Percentiles rank a stretch among this genome's conserved stretches.
Conservation (phyloP, 2,113 vertebrate genomes). For the Myocastor coypus region DNA sequence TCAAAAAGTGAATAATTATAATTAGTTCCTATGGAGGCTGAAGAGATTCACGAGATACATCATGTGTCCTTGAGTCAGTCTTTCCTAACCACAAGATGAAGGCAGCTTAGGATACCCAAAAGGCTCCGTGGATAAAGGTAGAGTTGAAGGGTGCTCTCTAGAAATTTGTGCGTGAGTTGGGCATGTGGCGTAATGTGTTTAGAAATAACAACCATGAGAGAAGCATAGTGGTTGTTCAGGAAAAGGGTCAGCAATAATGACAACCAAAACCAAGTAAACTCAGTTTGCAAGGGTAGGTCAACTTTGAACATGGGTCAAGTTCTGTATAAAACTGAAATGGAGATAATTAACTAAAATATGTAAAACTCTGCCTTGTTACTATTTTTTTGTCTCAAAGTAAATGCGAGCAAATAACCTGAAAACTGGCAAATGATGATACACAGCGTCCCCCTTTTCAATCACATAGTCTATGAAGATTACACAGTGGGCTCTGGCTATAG, state of each 20-base stretch:
- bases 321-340: background rate
- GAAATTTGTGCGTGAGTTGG: background rate
- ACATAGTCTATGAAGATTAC: constrained; percentile 20
- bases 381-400: constrained; percentile 58
- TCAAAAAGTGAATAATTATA: background rate
- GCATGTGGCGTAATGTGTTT: background rate
- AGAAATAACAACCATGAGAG: background rate
- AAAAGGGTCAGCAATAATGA: background rate
- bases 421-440: constrained; percentile 32
- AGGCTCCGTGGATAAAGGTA: background rate
- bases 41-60: background rate
- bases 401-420: constrained; percentile 54
- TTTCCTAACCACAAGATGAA: rapidly evolving
- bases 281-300: background rate
- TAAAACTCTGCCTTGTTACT: constrained; percentile 32
- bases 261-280: background rate
- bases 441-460: constrained; percentile 39
- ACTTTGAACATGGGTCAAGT: constrained; percentile 6
- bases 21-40: background rate
- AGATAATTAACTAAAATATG: constrained; percentile 26
- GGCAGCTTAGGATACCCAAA: too few relatives aligned
- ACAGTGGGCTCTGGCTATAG: background rate
- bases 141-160: background rate
- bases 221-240: background rate
- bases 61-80: background rate